Evolutionary conservation across 2,797 vertebrate species (phyloP).

Genomic region (Agapornis canus): DNA sequence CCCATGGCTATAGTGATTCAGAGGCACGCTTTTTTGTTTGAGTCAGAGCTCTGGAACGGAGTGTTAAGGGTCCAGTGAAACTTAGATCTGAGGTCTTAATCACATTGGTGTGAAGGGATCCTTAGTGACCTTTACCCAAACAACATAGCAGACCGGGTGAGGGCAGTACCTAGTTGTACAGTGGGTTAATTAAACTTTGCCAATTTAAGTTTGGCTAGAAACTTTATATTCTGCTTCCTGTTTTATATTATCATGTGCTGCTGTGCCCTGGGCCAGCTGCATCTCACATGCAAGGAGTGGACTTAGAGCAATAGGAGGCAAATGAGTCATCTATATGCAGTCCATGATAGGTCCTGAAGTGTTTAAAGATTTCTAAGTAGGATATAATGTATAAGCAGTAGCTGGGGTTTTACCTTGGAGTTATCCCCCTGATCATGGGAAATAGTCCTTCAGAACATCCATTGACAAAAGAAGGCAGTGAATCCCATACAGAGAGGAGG

Average conservation of each 20-base stretch:
- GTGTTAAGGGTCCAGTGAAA: background rate
- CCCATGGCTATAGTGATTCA: slow-evolving; percentile 44
- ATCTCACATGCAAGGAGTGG: background rate
- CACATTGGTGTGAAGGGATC: background rate
- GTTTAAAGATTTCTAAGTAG: background rate
- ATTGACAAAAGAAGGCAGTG: background rate
- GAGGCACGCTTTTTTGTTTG: slow-evolving; percentile 24
- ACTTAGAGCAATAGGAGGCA: background rate
- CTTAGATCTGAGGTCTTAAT: slow-evolving; percentile 7
- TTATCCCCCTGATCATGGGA: background rate
- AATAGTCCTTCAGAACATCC: background rate
- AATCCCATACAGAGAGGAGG: background rate
- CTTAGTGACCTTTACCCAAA: background rate
- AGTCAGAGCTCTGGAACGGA: slow-evolving; percentile 15
- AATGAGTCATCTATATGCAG: background rate
- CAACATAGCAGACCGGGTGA: background rate
- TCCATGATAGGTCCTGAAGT: background rate
- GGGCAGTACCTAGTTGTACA: background rate
- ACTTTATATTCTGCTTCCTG: background rate
- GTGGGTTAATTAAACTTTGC: background rate
- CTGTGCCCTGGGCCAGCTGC: background rate
- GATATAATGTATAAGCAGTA: background rate
- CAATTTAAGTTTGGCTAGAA: background rate
- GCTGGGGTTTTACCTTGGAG: background rate
- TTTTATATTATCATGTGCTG: background rate